phyloP scores from a whole-genome alignment of 1,140 invertebrate genomes.

The Leptinotarsa defecta region DNA sequence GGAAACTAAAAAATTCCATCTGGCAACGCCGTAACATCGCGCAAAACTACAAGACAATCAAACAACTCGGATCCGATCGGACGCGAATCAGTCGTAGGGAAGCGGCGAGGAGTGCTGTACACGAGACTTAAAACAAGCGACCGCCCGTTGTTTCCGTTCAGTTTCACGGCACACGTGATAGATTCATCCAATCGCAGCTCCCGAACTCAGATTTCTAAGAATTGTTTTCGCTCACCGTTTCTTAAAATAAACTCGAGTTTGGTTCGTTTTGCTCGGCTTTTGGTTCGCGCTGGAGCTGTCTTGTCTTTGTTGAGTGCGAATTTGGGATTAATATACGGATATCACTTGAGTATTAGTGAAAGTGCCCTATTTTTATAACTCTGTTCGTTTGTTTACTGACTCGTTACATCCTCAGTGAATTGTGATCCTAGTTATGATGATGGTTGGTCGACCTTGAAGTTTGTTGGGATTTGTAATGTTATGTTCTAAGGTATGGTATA shows the following conservation, averaged over 20 bases:
- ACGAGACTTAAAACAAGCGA: constrained; percentile 21
- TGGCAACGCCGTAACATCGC: background rate
- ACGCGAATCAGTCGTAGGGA: background rate
- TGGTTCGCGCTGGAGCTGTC: background rate
- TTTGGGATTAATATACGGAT: background rate
- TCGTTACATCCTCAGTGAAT: constrained; percentile 2
- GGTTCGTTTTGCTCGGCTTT: constrained; percentile 16
- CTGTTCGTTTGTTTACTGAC: background rate
- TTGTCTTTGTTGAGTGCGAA: background rate
- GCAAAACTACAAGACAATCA: background rate
- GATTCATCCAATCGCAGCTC: constrained; percentile 34
- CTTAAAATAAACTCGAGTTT: constrained; percentile 39
- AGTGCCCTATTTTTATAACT: background rate
- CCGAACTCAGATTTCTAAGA: constrained; percentile 31
- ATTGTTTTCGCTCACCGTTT: constrained; percentile 42
- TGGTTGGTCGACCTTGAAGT: constrained; percentile 11
- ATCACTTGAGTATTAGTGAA: background rate
- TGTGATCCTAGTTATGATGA: constrained; percentile 10
- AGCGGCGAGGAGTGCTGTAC: background rate
- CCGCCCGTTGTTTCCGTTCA: constrained; percentile 24
- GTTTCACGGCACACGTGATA: constrained; percentile 30
- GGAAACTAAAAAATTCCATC: background rate
- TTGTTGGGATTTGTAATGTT: constrained; percentile 26
- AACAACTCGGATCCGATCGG: background rate
- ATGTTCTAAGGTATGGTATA: constrained; percentile 22